Base-by-base conservation (phyloP, 1,140 invertebrate species). In the Rhagoletis pomonella region DNA sequence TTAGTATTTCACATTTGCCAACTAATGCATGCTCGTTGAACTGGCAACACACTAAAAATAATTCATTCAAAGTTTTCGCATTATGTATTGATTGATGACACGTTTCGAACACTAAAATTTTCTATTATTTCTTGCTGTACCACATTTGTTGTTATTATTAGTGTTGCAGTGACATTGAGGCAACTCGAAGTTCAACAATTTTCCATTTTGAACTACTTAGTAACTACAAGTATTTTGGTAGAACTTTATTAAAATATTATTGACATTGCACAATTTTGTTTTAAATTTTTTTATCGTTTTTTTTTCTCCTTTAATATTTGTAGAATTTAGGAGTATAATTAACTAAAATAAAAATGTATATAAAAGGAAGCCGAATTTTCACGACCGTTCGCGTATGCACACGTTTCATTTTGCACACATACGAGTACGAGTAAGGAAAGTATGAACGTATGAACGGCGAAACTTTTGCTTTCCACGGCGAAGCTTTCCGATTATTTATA, bases 321-420 rank as follows among this genome's bases (percentile, higher is more conserved):
- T 81, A 55, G 44, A 81, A 81, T 81, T 55, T 73, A 14, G 29
- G 29, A 29, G 17, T 81, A 55, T 17, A 19, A 55, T 55, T 81
- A 81, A 81, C 73, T 81, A 55, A 81, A 81, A 81, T 55, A 81
- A 81, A 81, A 81, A 55, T 29, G 44, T 81, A 81, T 81, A 81
- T 81, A 81, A 81, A 81, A 81, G 73, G 73, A 81, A 81, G 73
- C 73, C 47, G 73, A 81, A 47, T 81, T 81, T 81, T n/a, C 73
- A 55, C 73, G 73, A 81, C 73, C 73, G 73, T 81, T 55, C 73
- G 73, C 73, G 73, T 81, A 81, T 81, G 73, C 44, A 81, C 73
- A 81, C 73, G 73, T 81, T 55, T 81, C 73, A 81, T 81, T 81
- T 81, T 81, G 73, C 73, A 81, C 47, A 55, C n/a, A 12, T 4